phyloP scores from a whole-genome alignment of 2,888 invertebrate genomes.

The Dasypolia templi region DNA sequence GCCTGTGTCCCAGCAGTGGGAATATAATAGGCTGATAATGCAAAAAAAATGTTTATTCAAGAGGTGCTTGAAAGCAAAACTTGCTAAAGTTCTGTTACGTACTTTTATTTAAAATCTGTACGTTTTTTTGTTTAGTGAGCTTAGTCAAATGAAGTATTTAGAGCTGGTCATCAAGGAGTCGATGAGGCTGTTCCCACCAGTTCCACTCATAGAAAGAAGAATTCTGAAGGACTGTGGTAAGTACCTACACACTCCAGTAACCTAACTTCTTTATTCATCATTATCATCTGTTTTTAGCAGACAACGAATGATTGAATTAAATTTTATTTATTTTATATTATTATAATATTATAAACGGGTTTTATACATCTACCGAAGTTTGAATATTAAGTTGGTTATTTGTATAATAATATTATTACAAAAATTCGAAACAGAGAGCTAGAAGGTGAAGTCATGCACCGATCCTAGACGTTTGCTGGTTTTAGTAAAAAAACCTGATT shows the following conservation, averaged over 20 bases:
- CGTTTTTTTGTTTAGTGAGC: constrained; percentile 74
- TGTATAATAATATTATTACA: not conserved
- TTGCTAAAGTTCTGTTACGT: not conserved
- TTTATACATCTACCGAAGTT: not conserved
- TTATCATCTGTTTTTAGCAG: not conserved
- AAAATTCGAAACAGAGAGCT: not conserved
- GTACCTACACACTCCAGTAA: constrained; percentile 24
- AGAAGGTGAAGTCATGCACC: not conserved
- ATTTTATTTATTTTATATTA: not conserved
- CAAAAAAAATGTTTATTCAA: not conserved
- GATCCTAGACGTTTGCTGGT: too few species aligned
- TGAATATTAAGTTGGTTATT: not conserved
- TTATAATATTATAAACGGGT: not conserved
- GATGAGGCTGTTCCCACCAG: constrained; percentile 88
- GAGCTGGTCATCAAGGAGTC: constrained; percentile 89
- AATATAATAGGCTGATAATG: constrained; percentile 25
- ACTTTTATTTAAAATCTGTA: not conserved
- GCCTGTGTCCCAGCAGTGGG: too few species aligned
- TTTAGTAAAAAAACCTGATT: not conserved
- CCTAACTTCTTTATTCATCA: not conserved
- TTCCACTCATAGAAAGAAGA: constrained; percentile 85
- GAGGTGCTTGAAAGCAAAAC: not conserved
- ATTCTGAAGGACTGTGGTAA: constrained; percentile 81
- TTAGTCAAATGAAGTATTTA: constrained; percentile 89
- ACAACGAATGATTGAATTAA: not conserved